A percentile compares a stretch with the other conserved stretches of the same genome.
These are phyloP conservation scores for Leuciscus waleckii DNA, from an alignment of 2,797 vertebrate genomes.

Conservation along the genomic window DNA sequence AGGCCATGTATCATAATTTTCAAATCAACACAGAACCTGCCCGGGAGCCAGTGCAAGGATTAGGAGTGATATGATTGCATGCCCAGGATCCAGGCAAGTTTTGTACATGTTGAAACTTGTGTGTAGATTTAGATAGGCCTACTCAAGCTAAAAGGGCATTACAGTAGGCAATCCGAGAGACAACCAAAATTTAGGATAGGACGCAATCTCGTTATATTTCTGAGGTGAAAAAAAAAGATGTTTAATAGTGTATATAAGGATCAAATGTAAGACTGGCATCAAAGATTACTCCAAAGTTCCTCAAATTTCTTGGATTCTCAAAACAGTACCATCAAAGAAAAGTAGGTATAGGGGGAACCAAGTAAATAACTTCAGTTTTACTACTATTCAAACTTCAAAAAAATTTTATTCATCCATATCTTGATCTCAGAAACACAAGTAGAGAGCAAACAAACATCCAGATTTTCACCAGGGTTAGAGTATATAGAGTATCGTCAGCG, in stretches of 20 bases:
- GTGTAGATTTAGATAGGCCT: neutral
- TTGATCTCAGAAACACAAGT: neutral
- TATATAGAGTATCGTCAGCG: neutral
- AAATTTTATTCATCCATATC: neutral
- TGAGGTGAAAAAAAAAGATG: neutral
- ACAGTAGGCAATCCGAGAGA: neutral
- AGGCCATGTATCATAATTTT: neutral
- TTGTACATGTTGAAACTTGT: neutral
- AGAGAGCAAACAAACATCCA: neutral
- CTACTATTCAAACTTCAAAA: neutral
- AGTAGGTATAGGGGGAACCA: neutral
- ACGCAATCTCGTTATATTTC: neutral
- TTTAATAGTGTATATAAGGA: neutral
- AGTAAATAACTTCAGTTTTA: neutral
- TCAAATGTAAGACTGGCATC: neutral
- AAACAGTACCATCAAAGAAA: neutral
- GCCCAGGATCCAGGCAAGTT: neutral
- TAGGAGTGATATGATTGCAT: neutral
- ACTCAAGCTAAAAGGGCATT: neutral
- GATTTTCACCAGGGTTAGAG: neutral
- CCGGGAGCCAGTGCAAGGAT: too few relatives aligned
- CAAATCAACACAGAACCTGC: neutral
- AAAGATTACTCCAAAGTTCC: neutral
- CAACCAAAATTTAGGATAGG: neutral
- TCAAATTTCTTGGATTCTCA: neutral